These are phyloP conservation scores for Pseudochirops cupreus DNA, from an alignment of 2,797 vertebrate genomes.

Conservation along the genomic window DNA sequence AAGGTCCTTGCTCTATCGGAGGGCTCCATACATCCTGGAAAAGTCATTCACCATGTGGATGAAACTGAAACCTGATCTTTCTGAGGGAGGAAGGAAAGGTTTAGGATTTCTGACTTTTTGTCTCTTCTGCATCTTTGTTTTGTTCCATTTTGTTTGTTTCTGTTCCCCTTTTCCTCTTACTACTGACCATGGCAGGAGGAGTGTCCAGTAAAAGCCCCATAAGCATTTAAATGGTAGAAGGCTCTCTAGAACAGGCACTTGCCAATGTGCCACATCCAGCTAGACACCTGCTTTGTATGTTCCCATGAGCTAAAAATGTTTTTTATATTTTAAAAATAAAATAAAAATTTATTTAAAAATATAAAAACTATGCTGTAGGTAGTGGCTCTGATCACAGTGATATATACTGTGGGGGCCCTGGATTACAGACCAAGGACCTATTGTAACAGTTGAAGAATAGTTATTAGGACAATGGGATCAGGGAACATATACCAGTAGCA, in stretches of 20 bases:
- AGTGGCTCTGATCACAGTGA: background rate
- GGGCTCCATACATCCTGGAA: background rate
- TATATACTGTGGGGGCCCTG: background rate
- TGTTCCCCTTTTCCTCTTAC: background rate
- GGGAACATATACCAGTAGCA: background rate
- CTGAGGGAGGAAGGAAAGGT: background rate
- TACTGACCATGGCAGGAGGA: background rate
- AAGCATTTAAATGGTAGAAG: background rate
- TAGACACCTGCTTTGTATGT: background rate
- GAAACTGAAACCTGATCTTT: background rate
- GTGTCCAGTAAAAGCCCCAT: background rate
- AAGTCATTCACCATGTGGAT: background rate
- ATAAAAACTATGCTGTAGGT: background rate
- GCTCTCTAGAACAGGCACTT: background rate
- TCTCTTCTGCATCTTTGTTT: no score
- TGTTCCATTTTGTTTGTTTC: background rate
- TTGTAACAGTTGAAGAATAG: background rate
- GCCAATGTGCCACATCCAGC: background rate
- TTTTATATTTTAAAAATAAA: background rate
- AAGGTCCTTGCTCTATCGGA: background rate
- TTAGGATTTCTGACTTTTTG: background rate
- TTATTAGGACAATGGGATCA: background rate
- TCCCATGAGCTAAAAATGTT: background rate
- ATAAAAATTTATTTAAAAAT: background rate
- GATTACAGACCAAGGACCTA: background rate